Evolutionary conservation across 2,797 vertebrate genomes (phyloP).

Genomic region (Macrochelys suwanniensis): DNA sequence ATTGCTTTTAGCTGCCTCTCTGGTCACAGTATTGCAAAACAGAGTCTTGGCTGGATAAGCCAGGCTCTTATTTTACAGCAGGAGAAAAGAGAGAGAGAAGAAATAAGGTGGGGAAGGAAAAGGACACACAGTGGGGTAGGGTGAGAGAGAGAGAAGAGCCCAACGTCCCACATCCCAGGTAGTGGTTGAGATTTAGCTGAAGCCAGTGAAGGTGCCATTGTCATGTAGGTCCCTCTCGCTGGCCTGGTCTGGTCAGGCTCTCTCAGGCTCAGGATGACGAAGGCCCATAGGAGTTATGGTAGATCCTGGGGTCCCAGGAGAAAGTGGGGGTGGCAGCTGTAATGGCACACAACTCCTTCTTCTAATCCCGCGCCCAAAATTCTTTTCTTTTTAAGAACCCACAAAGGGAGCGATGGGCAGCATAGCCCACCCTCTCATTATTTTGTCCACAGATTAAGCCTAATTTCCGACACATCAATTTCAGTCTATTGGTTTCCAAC

Average conservation of each 20-base stretch:
- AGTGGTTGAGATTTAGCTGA: no score
- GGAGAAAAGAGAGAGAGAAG: background rate
- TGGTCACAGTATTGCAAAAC: background rate
- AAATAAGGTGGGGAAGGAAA: background rate
- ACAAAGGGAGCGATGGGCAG: background rate
- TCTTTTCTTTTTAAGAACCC: background rate
- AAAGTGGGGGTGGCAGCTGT: background rate
- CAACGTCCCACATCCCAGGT: background rate
- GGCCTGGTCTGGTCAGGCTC: background rate
- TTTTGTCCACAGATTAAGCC: background rate
- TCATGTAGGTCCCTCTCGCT: background rate
- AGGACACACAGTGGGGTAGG: background rate
- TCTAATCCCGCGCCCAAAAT: no score
- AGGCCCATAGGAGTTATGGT: background rate
- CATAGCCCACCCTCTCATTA: background rate
- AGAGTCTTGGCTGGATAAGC: background rate
- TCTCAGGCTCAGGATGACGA: background rate
- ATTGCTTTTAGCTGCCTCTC: background rate
- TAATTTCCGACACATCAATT: background rate
- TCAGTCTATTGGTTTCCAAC: background rate
- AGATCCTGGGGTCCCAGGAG: background rate
- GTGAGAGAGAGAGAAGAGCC: background rate
- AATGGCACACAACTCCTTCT: background rate
- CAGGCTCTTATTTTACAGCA: background rate
- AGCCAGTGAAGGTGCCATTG: background rate